These are phyloP conservation scores for Physella acuta DNA, from an alignment of 1,140 invertebrate genomes.

Conservation along the genomic window DNA sequence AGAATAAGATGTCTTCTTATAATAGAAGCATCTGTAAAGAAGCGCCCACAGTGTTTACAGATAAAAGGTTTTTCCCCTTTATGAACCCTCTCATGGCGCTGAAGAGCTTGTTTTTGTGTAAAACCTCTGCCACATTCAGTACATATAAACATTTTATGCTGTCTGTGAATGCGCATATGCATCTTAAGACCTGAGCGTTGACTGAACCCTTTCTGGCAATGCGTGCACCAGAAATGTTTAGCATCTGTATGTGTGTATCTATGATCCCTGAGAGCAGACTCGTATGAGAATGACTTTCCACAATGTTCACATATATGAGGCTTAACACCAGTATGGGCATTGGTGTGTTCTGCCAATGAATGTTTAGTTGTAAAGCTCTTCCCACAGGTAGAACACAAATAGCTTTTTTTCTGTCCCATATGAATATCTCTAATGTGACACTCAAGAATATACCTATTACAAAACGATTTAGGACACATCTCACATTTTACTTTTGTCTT, in stretches of 20 bases:
- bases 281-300: slow-evolving; percentile 45
- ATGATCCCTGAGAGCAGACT: slow-evolving; percentile 47
- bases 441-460: slow-evolving; percentile 36
- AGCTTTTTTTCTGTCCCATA: slow-evolving; percentile 37
- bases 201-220: slow-evolving; percentile 70
- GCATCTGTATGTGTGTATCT: slow-evolving; percentile 37
- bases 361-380: slow-evolving; percentile 50
- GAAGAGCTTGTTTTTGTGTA: slow-evolving; percentile 50
- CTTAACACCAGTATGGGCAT: slow-evolving; percentile 44
- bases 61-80: slow-evolving; percentile 89
- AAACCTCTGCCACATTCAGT: slow-evolving; percentile 47
- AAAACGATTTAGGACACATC: slow-evolving; percentile 42
- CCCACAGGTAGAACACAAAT: slow-evolving; percentile 47
- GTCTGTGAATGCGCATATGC: slow-evolving; percentile 48
- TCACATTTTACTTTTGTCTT: slow-evolving; percentile 36
- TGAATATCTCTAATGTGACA: slow-evolving; percentile 42
- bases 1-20: slow-evolving; percentile 49
- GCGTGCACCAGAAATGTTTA: slow-evolving; percentile 42
- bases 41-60: slow-evolving; percentile 64
- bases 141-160: slow-evolving; percentile 42
- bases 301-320: slow-evolving; percentile 47
- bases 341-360: slow-evolving; percentile 41
- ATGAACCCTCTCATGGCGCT: slow-evolving; percentile 83
- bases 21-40: slow-evolving; percentile 60
- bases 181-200: slow-evolving; percentile 61